phyloP scores from a whole-genome alignment of 2,888 invertebrate species.

The Melinopterus prodromus region DNA sequence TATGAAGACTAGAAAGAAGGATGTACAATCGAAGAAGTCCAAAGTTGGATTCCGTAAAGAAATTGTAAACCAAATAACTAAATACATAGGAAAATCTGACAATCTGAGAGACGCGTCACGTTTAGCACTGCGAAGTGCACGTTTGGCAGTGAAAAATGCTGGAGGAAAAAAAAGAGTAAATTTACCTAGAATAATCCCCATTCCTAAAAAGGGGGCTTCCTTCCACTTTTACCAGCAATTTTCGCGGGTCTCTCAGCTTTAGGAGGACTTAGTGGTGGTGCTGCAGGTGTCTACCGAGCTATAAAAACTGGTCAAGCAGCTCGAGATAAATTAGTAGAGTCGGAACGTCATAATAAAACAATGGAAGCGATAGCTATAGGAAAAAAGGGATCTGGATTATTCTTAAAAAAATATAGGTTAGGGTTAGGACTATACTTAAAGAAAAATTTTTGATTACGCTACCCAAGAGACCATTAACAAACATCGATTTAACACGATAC shows the following conservation, averaged over 20 bases:
- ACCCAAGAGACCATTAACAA: conserved; percentile 43
- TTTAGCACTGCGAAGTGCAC: conserved; percentile 27
- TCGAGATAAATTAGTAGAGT: conserved; percentile 43
- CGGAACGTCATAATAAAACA: conserved; percentile 46
- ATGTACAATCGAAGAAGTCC: too few species aligned
- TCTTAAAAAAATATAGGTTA: conserved; percentile 43
- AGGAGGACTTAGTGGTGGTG: conserved; percentile 44
- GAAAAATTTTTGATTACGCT: conserved; percentile 42
- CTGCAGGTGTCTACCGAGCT: conserved; percentile 45
- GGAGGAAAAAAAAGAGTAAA: conserved; percentile 31
- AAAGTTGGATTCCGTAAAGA: too few species aligned
- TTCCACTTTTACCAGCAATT: conserved; percentile 45
- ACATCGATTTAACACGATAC: conserved; percentile 43
- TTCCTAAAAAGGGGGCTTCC: conserved; percentile 43
- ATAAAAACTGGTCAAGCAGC: conserved; percentile 44
- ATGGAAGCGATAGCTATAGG: conserved; percentile 48
- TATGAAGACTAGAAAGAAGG: too few species aligned
- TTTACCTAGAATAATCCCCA: conserved; percentile 29
- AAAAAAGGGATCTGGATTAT: conserved; percentile 45
- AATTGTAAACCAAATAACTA: too few species aligned
- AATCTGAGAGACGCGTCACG: too few species aligned
- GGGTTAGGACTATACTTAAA: conserved; percentile 44
- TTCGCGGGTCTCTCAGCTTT: conserved; percentile 46
- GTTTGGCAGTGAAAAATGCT: conserved; percentile 29
- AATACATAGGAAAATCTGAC: too few species aligned